phyloP scores from a whole-genome alignment of 2,888 invertebrate genomes.

The Sphinx pinastri region DNA sequence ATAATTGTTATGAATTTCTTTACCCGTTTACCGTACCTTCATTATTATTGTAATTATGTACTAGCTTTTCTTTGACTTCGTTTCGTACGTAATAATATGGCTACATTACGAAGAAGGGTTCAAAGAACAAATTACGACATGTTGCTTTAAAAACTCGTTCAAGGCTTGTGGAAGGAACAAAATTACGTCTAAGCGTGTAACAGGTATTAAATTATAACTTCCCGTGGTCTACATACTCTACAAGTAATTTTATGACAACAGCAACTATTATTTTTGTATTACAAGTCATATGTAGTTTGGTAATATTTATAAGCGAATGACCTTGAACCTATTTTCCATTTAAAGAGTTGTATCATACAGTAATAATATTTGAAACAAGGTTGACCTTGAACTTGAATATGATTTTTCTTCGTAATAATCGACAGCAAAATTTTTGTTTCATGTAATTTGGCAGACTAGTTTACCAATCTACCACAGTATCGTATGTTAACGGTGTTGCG shows the following conservation, averaged over 20 bases:
- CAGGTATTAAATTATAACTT: neutral
- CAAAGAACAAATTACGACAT: constrained; percentile 9
- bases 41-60: constrained; percentile 9
- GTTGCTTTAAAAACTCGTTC: constrained; percentile 6
- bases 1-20: constrained; percentile 22
- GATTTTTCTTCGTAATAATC: neutral
- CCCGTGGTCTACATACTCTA: neutral
- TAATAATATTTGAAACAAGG: neutral
- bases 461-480: constrained; percentile 43
- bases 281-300: neutral
- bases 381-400: constrained; percentile 16
- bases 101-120: neutral
- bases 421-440: neutral
- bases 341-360: too few species aligned
- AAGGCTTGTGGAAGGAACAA: constrained; percentile 3
- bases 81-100: neutral
- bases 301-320: neutral
- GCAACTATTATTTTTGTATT: constrained; percentile 2
- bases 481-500: constrained; percentile 59
- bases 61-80: neutral
- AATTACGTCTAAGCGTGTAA: neutral
- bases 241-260: neutral
- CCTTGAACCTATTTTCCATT: too few species aligned
- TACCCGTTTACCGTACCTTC: neutral
- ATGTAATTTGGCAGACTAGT: constrained; percentile 15